Percentiles rank a stretch among this genome's conserved stretches.
Conservation (phyloP, 2,888 invertebrate species). For the Dione juno region DNA sequence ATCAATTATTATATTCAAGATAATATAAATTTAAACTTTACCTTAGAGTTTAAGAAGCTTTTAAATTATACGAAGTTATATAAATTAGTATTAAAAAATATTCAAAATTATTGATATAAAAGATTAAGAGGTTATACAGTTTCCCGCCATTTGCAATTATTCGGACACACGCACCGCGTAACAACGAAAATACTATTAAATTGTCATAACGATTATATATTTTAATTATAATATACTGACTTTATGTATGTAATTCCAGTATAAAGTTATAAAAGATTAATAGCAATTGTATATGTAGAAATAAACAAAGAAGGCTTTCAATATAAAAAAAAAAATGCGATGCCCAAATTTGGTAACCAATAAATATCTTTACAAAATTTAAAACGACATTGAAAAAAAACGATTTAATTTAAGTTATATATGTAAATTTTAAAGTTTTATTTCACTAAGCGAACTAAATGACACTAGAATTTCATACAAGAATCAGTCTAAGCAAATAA, state of each 20-base stretch:
- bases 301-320: not conserved
- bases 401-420: too few species aligned
- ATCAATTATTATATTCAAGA: too few species aligned
- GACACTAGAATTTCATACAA: conserved; percentile 21
- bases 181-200: conserved; percentile 22
- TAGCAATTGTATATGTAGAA: not conserved
- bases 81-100: not conserved
- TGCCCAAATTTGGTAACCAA: not conserved
- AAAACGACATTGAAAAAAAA: too few species aligned
- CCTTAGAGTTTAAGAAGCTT: too few species aligned
- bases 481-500: conserved; percentile 7
- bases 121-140: conserved; percentile 24
- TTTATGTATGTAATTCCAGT: conserved; percentile 20
- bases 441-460: not conserved
- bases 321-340: not conserved
- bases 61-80: too few species aligned
- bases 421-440: not conserved
- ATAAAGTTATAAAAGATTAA: not conserved
- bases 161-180: conserved; percentile 18
- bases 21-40: too few species aligned
- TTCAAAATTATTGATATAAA: not conserved
- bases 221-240: conserved; percentile 20
- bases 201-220: conserved; percentile 23
- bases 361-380: too few species aligned
- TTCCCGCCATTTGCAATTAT: conserved; percentile 21